Percentiles rank a stretch among this genome's conserved stretches.
Conservation (phyloP, 2,888 invertebrate genomes). For the Serripes groenlandicus region DNA sequence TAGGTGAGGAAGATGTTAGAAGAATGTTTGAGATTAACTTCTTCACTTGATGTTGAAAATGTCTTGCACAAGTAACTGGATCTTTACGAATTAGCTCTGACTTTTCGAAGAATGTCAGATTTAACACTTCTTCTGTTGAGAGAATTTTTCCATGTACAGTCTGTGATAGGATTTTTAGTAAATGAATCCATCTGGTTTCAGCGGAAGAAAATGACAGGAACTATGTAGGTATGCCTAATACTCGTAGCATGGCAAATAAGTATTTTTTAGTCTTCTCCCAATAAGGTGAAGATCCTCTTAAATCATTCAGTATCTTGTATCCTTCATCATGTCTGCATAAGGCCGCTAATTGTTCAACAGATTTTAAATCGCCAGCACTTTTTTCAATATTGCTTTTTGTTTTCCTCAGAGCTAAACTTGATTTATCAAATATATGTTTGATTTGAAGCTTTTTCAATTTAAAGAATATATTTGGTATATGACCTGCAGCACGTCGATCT, state of each 20-base stretch:
- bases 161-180: no score
- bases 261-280: not conserved
- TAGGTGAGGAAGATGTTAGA: not conserved
- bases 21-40: slow-evolving; percentile 36
- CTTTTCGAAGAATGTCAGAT: slow-evolving; percentile 30
- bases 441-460: slow-evolving; percentile 45
- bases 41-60: slow-evolving; percentile 59
- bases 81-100: slow-evolving; percentile 32
- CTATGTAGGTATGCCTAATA: not conserved
- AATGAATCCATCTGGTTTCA: not conserved
- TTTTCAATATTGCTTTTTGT: slow-evolving; percentile 14
- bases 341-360: not conserved
- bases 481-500: not conserved
- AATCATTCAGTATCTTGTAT: not conserved
- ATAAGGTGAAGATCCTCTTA: not conserved
- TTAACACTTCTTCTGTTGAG: slow-evolving; percentile 4
- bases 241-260: not conserved
- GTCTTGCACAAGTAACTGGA: slow-evolving; percentile 59
- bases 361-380: slow-evolving; percentile 31
- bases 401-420: slow-evolving; percentile 38
- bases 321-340: not conserved
- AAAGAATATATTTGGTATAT: slow-evolving; percentile 16
- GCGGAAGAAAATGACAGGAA: not conserved
- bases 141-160: not conserved
- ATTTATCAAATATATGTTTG: slow-evolving; percentile 44